Conservation (phyloP, 1,140 invertebrate genomes). For the Micrasema longulum region DNA sequence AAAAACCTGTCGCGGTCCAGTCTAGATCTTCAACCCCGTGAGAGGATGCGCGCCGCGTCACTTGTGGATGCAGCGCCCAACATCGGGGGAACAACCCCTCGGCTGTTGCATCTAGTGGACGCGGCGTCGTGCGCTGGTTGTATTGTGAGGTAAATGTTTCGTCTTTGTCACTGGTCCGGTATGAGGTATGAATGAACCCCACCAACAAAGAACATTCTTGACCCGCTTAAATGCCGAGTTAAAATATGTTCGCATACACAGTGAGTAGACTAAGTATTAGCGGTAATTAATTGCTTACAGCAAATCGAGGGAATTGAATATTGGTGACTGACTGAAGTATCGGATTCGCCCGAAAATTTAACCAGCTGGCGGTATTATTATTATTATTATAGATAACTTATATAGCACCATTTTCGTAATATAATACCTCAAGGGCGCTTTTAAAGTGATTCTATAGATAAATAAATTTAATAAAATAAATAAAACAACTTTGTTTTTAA, state of each 20-base stretch:
- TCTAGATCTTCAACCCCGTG: background rate
- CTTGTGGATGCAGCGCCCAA: background rate
- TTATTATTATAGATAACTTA: too few species aligned
- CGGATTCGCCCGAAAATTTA: too few species aligned
- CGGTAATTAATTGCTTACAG: background rate
- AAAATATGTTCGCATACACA: background rate
- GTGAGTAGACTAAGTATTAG: background rate
- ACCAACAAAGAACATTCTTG: slow-evolving; percentile 16
- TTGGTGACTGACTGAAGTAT: too few species aligned
- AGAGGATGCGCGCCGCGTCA: slow-evolving; percentile 4
- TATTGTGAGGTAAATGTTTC: slow-evolving; percentile 23
- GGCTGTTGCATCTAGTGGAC: background rate
- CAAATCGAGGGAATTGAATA: too few species aligned
- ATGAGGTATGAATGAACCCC: slow-evolving; percentile 7
- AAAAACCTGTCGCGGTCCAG: slow-evolving; percentile 37
- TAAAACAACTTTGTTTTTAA: too few species aligned
- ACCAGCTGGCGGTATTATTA: too few species aligned
- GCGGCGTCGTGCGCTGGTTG: background rate
- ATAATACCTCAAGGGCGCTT: too few species aligned
- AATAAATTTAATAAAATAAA: too few species aligned
- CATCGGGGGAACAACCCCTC: slow-evolving; percentile 14
- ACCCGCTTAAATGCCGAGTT: slow-evolving; percentile 9
- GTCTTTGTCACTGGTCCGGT: slow-evolving; percentile 18
- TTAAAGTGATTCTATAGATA: too few species aligned
- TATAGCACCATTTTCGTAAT: too few species aligned